Evolutionary conservation across 1,140 invertebrate species (phyloP).

Genomic region (Brachionus koreanus): DNA sequence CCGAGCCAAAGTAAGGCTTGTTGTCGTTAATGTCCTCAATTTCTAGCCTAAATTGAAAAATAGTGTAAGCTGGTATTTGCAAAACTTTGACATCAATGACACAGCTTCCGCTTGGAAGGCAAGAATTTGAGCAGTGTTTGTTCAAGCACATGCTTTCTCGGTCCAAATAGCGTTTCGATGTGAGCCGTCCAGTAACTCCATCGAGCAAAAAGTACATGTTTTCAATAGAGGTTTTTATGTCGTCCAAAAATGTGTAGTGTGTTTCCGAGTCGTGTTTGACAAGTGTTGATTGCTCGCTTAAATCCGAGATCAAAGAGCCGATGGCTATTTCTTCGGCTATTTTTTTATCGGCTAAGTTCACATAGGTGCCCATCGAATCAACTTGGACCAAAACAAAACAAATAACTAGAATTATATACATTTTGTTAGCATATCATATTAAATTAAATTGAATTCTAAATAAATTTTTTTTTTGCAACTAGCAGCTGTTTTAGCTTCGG

Average conservation of each 20-base stretch:
- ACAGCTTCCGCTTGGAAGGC: background rate
- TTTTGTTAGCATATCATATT: background rate
- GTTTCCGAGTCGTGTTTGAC: background rate
- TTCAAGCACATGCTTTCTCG: constrained; percentile 35
- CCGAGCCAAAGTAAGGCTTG: background rate
- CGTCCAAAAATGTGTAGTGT: constrained; percentile 32
- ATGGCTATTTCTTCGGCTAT: constrained; percentile 28
- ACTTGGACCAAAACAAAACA: background rate
- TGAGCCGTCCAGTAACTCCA: constrained; percentile 22
- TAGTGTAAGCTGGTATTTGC: constrained; percentile 8
- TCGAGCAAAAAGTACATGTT: constrained; percentile 24
- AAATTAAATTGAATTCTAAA: too few species aligned
- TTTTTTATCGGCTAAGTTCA: background rate
- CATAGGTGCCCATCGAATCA: background rate
- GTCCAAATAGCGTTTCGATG: constrained; percentile 19
- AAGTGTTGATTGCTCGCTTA: background rate
- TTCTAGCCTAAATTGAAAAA: background rate
- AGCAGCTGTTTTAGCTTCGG: background rate
- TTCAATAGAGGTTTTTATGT: constrained; percentile 25
- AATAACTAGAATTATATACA: background rate
- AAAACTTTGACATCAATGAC: background rate
- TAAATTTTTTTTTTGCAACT: background rate
- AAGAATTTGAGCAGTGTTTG: constrained; percentile 1
- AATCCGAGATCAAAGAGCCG: background rate
- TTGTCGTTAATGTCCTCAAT: constrained; percentile 42